phyloP scores from a whole-genome alignment of 2,113 vertebrate genomes.

The Xyrauchen texanus region DNA sequence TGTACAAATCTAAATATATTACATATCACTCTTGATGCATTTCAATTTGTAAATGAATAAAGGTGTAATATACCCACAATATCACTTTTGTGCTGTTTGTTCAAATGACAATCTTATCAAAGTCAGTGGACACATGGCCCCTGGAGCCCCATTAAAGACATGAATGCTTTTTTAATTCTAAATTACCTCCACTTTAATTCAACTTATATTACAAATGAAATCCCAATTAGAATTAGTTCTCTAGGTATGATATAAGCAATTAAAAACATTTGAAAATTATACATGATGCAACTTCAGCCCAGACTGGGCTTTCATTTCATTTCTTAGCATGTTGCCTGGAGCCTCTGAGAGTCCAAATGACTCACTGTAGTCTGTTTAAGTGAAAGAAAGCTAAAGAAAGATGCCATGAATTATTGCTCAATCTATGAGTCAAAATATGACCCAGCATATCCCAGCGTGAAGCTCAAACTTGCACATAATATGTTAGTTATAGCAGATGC shows the following conservation, averaged over 20 bases:
- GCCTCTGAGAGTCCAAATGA: conserved; percentile 9
- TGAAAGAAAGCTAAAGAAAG: not conserved
- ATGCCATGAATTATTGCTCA: conserved; percentile 16
- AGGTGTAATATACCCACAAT: no score
- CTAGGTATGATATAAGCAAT: no score
- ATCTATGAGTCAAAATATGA: conserved; percentile 27
- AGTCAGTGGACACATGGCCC: no score
- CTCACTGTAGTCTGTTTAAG: not conserved
- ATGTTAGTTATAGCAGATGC: not conserved
- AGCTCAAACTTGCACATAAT: not conserved
- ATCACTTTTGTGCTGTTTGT: no score
- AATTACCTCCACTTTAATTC: not conserved
- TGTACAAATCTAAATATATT: no score
- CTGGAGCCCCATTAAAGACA: no score
- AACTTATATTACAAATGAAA: not conserved
- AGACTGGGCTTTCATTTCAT: not conserved
- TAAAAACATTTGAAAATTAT: not conserved
- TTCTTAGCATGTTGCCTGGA: not conserved
- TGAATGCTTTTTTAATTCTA: no score
- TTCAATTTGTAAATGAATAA: no score
- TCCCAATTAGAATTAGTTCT: no score
- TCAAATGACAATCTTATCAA: no score
- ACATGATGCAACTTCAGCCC: not conserved
- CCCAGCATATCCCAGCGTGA: not conserved
- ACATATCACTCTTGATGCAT: no score